Percentiles rank a stretch among this genome's conserved stretches.
phyloP scores from a whole-genome alignment of 2,888 invertebrate species.

The Eristalis intricaria region DNA sequence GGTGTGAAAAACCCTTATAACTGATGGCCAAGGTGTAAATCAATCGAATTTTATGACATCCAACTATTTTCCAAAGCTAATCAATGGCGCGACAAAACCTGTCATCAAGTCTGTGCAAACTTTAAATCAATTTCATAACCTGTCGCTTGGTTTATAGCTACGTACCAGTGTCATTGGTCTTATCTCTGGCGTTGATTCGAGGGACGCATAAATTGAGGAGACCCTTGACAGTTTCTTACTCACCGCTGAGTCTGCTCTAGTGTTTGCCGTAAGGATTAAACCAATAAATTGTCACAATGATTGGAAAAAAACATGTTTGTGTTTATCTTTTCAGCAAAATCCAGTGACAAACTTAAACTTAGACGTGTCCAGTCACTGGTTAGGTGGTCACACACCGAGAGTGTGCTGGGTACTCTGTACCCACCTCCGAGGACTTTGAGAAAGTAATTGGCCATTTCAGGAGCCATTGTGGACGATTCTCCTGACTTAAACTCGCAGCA shows the following conservation, averaged over 20 bases:
- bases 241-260: background rate
- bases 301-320: too few relatives aligned
- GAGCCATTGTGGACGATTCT: too few relatives aligned
- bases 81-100: background rate
- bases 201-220: background rate
- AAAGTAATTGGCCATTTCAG: too few relatives aligned
- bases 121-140: conserved; percentile 2
- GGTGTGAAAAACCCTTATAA: background rate
- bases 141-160: background rate
- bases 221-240: background rate
- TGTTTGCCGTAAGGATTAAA: background rate
- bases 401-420: too few relatives aligned
- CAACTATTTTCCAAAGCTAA: background rate
- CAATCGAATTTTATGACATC: background rate
- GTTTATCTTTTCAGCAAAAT: background rate
- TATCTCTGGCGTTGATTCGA: conserved; percentile 1
- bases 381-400: too few relatives aligned
- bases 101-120: background rate
- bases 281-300: background rate
- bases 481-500: too few relatives aligned
- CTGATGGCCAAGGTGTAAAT: background rate
- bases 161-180: background rate
- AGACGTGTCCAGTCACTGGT: background rate
- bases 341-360: background rate
- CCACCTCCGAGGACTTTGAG: too few relatives aligned